Base-by-base conservation (phyloP, 2,113 vertebrate genomes). In the Brachionichthys hirsutus region DNA sequence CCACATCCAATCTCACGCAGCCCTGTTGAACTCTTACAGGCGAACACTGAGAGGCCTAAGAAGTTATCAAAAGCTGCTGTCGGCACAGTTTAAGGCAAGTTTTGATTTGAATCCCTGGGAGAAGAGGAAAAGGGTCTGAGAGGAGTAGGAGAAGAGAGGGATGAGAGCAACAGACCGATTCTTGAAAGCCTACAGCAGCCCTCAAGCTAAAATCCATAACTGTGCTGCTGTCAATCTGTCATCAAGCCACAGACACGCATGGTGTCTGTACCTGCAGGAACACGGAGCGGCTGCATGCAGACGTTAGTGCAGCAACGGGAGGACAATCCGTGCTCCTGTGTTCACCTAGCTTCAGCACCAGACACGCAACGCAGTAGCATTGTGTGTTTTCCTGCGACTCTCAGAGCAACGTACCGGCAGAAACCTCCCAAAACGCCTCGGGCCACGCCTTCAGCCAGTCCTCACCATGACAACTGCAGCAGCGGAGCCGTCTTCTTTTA, bases 131-230 rank as follows among this genome's bases (percentile, higher is more conserved):
- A 43, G 49, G 16, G 61, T 72, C 69, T 68, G 65, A 79, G 68
- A 75, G 73, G 46, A 45, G 52, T 40, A 67, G 65, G 40, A 60
- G 56, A 70, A 55, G 57, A 73, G 65, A 66, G 49, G 62, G 67
- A 72, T 67, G 65, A 83, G 54, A 70, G 80, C 64, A 85, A 85
- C 80, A 77, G 62, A 86, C 81, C 77, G 87, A 85, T 86, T 82
- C 15, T 43, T 54, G 54, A 78, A 78, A 83, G 71, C 88, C 88
- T 82, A 73, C 77, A 81, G 88, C 85, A 77, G 75, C 82, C 88
- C 85, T 71, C 56, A 15, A 86, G 88, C 87, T 81, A 84, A 85
- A 87, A 86, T 88, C 84, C 78, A 88, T 88, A 84, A 77, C 72
- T 69, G 65, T 75, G 70, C 58, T 63, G 56, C 67, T 64, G 44